These are phyloP conservation scores for Sinocyclocheilus anophthalmus DNA, from an alignment of 2,113 vertebrate species.

Conservation along the genomic window DNA sequence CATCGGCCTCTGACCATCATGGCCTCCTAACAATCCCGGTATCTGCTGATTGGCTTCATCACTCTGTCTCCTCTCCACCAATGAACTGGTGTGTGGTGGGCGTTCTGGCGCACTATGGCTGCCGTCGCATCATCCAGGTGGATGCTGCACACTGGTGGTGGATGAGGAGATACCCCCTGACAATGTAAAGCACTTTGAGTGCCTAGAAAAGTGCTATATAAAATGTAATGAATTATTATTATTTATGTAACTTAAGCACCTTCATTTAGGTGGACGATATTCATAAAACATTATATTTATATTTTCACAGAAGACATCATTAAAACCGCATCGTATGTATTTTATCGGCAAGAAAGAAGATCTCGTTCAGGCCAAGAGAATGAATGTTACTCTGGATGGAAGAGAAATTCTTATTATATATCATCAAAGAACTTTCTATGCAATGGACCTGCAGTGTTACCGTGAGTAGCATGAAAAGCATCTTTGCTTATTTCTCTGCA, in stretches of 20 bases:
- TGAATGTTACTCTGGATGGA: constrained; percentile 75
- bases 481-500: not conserved
- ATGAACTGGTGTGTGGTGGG: no score
- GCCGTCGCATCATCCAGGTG: no score
- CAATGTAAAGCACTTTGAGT: no score
- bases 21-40: no score
- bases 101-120: no score
- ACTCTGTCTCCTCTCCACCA: no score
- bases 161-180: no score
- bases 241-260: not conserved
- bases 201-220: no score
- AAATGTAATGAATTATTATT: no score
- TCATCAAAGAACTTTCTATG: constrained; percentile 82
- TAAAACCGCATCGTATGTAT: constrained; percentile 46
- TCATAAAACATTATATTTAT: not conserved
- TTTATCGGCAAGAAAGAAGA: constrained; percentile 83
- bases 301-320: constrained; percentile 7
- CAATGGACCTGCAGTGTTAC: constrained; percentile 90
- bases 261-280: not conserved
- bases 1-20: no score
- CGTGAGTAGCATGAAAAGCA: constrained; percentile 78
- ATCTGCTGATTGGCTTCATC: no score
- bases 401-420: constrained; percentile 86
- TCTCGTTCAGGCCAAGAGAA: constrained; percentile 76
- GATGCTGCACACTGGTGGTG: no score